Base-by-base conservation (phyloP, 2,797 vertebrate species). In the Pygocentrus nattereri region DNA sequence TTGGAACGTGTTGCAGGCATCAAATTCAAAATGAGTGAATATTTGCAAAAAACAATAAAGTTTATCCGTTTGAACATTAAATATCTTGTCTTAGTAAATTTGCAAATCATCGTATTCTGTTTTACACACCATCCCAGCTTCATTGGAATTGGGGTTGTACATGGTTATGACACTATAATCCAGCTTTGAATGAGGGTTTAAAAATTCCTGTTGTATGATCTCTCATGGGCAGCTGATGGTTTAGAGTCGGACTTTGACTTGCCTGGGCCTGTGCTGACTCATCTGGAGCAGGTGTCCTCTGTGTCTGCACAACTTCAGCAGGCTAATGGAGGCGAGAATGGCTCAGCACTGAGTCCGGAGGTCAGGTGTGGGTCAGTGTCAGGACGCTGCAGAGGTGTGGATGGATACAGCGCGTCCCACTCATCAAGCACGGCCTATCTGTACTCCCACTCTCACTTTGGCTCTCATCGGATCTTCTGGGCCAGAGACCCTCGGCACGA, bases 401-500 rank as follows among this genome's bases (percentile, higher is more conserved):
- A 88, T 0, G 69, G 78, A 0, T 54, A 83, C 27, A 62, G 23
- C 52, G 74, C 62, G 79, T 58, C 82, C 5, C 85, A 31, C 64
- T 54, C 85, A 1, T 12, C 87, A 65, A 85, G 62, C 70, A 5
- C 56, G 0, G 56, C 89, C 13, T 93, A 94, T 85, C 76, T 92
- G 19, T 92, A 93, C 80, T 88, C 90, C 5, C 76, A 85, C 31
- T 84, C 87, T 19, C 64, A 76, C 2, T 91, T 90, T 0, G 91
- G 92, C 5, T 78, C 61, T 4, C 86, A 93, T 19, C 76, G 81
- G 38, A 79, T 87, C 15, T 80, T 95, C 79, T 93, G 91, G 77
- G 80, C 18, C 34, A 88, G 38, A 49, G 96, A 97, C 1, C 19
- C 64, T 0, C 88, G 96, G 31, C 87, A 93, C 0, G 91, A 95